phyloP scores from a whole-genome alignment of 2,888 invertebrate species.

The Luperina nickerlii region DNA sequence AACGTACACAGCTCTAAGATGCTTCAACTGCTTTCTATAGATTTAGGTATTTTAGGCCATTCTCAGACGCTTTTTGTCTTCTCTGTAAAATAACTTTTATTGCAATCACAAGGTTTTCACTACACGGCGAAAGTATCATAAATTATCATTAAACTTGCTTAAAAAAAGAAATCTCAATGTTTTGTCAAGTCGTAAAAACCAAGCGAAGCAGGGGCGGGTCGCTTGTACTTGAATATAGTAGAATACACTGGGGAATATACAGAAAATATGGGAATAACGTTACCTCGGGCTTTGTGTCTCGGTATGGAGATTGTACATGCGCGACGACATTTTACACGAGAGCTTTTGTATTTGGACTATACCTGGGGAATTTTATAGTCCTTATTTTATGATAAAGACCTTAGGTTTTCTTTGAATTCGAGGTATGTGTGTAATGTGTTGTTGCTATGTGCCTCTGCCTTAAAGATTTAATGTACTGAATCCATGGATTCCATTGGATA shows the following conservation, averaged over 20 bases:
- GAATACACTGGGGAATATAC: constrained; percentile 23
- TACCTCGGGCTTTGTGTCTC: constrained; percentile 31
- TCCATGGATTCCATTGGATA: too few relatives aligned
- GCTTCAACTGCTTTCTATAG: too few relatives aligned
- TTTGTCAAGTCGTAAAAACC: background rate
- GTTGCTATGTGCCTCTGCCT: background rate
- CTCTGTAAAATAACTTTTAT: background rate
- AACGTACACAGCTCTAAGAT: background rate
- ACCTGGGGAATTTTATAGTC: constrained; percentile 45
- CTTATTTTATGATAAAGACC: constrained; percentile 64
- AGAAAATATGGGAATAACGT: constrained; percentile 23
- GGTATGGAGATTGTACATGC: constrained; percentile 27
- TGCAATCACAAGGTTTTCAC: background rate
- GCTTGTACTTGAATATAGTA: constrained; percentile 2
- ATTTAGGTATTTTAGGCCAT: too few relatives aligned
- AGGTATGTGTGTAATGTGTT: background rate
- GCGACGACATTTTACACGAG: constrained; percentile 33
- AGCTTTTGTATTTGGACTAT: constrained; percentile 48
- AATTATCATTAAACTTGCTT: background rate
- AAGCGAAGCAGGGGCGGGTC: too few relatives aligned
- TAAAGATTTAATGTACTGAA: background rate
- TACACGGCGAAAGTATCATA: background rate
- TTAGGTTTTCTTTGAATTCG: constrained; percentile 15
- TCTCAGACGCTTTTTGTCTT: background rate
- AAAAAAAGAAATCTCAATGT: background rate